Evolutionary conservation across 2,888 invertebrate genomes (phyloP), one percentile per base, ranked within the genome.

Genomic region (Phortica magna): DNA sequence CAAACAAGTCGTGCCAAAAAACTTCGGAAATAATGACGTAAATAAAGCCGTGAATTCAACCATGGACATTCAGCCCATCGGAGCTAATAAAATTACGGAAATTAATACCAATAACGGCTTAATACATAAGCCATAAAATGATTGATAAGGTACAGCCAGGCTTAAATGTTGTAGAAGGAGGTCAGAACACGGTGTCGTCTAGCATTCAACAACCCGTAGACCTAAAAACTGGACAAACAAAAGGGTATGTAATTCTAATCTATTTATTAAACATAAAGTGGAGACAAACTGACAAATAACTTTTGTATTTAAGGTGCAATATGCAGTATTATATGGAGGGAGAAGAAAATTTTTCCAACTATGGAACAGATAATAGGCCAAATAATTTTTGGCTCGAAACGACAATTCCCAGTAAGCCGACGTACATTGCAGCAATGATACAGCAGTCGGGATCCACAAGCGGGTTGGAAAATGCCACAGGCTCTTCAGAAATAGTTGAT

Each of bases 401-500:
- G 7, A 83, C 83, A 55, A 84, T 85, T 39, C 80, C 84, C 5
- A 81, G 85, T 2, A 89, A 89, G 43, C 89, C 90, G 1, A 87
- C 88, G 42, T 91, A 89, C 73, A 87, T 91, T 9, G 91, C 90
- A 7, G 83, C 85, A 14, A 83, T 85, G 80, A 83, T 90, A 9
- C 89, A 89, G 43, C 83, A 87, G 73, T 76, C 77, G 0, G 76
- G 83, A 57, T 79, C 83, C 0, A 78, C 79, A 4, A 87, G 81
- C 41, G 83, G 87, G 10, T 82, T 83, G 67, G 87, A 89, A 73
- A 84, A 83, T 75, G 87, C 87, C 22, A 89, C 88, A 43, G 88
- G 90, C 55, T 89, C 91, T 0, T 91, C 91, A 0, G 89, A 91
- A 82, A 91, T 91, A 53, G 91, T 91, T 7, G 92, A 92, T 74